These are phyloP conservation scores for Mormyrus lacerda DNA, from an alignment of 2,113 vertebrate species.

Conservation along the genomic window DNA sequence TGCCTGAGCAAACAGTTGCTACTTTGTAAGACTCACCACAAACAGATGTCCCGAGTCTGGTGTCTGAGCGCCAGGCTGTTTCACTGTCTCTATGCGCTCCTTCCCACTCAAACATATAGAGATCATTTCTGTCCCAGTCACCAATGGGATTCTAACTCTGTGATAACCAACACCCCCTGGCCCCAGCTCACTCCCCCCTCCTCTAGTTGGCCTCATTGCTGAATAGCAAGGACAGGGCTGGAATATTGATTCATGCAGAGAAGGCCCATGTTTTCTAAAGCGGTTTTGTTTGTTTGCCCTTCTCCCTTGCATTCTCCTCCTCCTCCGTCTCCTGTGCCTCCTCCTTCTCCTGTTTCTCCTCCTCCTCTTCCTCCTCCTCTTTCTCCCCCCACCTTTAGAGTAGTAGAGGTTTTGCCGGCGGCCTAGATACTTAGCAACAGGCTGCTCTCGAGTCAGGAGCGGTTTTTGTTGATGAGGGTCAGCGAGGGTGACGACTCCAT, in stretches of 20 bases:
- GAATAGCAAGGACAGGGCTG: constrained; percentile 46
- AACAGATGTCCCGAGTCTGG: constrained; percentile 11
- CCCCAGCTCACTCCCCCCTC: constrained; percentile 44
- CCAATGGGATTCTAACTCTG: constrained; percentile 48
- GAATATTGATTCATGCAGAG: constrained; percentile 61
- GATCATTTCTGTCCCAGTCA: constrained; percentile 37
- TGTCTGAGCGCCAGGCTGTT: constrained; percentile 25
- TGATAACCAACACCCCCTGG: constrained; percentile 35
- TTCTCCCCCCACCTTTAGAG: constrained; percentile 22
- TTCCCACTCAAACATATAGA: constrained; percentile 28
- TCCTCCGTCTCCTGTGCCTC: background rate
- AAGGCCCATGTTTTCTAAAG: constrained; percentile 52
- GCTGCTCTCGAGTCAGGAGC: constrained; percentile 34
- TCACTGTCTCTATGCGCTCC: constrained; percentile 20
- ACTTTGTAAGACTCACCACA: constrained; percentile 37
- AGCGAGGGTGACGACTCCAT: constrained; percentile 18
- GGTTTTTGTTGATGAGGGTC: constrained; percentile 21
- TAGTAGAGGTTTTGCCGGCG: constrained; percentile 48
- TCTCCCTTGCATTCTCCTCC: constrained; percentile 29
- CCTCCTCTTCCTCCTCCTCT: constrained; percentile 22
- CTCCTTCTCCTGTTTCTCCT: constrained; percentile 4
- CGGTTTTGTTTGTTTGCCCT: constrained; percentile 52
- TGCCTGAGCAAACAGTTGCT: background rate
- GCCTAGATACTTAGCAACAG: constrained; percentile 54
- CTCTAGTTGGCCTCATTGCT: constrained; percentile 52